These are phyloP conservation scores for Orestias chungarensis DNA, from an alignment of 2,797 vertebrate genomes.

Conservation along the genomic window DNA sequence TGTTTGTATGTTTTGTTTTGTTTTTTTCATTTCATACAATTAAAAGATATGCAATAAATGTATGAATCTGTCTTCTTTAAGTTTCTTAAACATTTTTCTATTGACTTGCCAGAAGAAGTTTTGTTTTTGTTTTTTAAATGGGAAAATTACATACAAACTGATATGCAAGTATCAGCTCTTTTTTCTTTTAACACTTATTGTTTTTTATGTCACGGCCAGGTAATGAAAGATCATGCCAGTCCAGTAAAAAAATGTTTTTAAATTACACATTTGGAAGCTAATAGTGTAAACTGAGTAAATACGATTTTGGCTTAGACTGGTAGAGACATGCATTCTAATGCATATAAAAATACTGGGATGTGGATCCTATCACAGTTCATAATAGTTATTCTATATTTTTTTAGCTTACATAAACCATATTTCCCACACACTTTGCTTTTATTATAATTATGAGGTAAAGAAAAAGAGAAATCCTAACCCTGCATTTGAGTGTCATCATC, in stretches of 20 bases:
- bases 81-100: conserved; percentile 77
- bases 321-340: neutral
- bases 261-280: neutral
- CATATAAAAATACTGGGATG: conserved; percentile 11
- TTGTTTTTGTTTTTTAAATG: conserved; percentile 40
- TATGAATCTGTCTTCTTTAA: conserved; percentile 79
- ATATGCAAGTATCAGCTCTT: conserved; percentile 11
- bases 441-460: too few species aligned
- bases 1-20: conserved; percentile 92
- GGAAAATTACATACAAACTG: conserved; percentile 18
- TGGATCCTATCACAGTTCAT: neutral
- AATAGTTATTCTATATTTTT: neutral
- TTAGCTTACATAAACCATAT: neutral
- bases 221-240: conserved; percentile 7
- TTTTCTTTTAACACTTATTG: neutral
- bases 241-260: neutral
- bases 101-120: conserved; percentile 50
- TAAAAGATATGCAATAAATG: conserved; percentile 88
- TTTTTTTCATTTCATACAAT: conserved; percentile 87
- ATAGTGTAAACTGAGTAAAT: neutral
- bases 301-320: neutral
- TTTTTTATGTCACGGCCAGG: neutral
- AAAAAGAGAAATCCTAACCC: neutral
- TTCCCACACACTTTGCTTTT: neutral
- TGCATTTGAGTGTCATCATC: conserved; percentile 8